Evolutionary conservation across 1,140 invertebrate genomes (phyloP), one percentile per base, ranked within the genome.

Genomic region (Cydia pomonella): DNA sequence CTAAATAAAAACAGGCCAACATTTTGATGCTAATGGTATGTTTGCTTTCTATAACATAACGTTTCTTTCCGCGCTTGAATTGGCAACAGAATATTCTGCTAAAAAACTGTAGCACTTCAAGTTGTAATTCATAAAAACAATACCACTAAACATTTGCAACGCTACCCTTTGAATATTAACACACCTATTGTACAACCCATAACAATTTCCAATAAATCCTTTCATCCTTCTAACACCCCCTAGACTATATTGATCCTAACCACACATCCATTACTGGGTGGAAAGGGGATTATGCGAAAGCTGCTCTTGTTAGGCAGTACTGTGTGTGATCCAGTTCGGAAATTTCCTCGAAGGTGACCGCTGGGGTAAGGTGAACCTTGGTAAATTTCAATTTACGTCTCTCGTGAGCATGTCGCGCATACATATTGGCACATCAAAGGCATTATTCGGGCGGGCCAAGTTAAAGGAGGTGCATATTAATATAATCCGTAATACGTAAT

Each of bases 331-430:
- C 21, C 63, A 66, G 27, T 66, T 33, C 12, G 63, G n/a, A n/a
- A 66, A 66, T 33, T 33, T 18, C 23, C 63, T 29, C 12, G 63
- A 27, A 66, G 53, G 63, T 66, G 63, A 66, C 63, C 63, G 63
- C 25, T 23, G 21, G 63, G 63, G 25, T 13, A 66, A 72, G 59
- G 76, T 74, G 74, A 72, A 66, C 73, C 72, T 76, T 71, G 75
- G 76, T 74, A 79, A 82, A 84, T 82, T 84, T 82, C 82, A 84
- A 84, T 82, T 84, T 82, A 78, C 80, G 76, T 72, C 78, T 72
- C 75, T 59, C 69, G 77, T 73, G 75, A 77, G 73, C 78, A 78
- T 78, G 82, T 76, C 78, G 53, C 69, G 80, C 77, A 77, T 84
- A 78, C 79, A 78, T 82, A 82, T 82, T 79, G 78, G 76, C 77